These are phyloP conservation scores for Diadumene lineata DNA, from an alignment of 92 coral and sea anemone genomes.

Conservation along the genomic window DNA sequence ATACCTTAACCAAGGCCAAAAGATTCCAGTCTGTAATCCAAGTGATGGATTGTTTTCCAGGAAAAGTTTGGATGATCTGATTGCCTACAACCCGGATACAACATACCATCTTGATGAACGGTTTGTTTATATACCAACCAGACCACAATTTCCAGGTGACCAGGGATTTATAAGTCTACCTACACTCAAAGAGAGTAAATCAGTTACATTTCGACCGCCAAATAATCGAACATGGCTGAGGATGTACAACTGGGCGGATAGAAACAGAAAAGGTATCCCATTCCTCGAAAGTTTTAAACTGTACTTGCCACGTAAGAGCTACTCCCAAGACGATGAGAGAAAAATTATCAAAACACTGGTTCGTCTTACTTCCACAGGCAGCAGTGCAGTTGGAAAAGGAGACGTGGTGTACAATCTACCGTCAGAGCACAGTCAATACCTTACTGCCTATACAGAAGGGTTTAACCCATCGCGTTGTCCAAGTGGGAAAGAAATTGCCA, in stretches of 20 bases:
- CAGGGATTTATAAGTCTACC: constrained; percentile 45
- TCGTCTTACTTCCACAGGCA: constrained; percentile 30
- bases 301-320: constrained; percentile 51
- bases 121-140: constrained; percentile 60
- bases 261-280: constrained; percentile 33
- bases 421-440: constrained; percentile 21
- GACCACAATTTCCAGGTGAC: constrained; percentile 46
- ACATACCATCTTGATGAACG: constrained; percentile 27
- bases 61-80: constrained; percentile 15
- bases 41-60: constrained; percentile 30
- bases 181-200: constrained; percentile 40
- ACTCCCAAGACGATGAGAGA: not conserved
- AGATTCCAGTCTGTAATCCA: constrained; percentile 19
- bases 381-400: constrained; percentile 19
- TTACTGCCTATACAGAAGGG: constrained; percentile 48
- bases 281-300: constrained; percentile 54
- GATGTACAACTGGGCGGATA: constrained; percentile 44
- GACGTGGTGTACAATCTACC: constrained; percentile 51
- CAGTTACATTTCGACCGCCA: constrained; percentile 52
- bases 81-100: constrained; percentile 23
- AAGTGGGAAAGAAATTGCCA: constrained; percentile 29
- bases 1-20: constrained; percentile 49
- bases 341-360: constrained; percentile 40
- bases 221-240: constrained; percentile 34
- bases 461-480: constrained; percentile 40